phyloP scores from a whole-genome alignment of 2,797 vertebrate genomes.

The Galaxias olidus region DNA sequence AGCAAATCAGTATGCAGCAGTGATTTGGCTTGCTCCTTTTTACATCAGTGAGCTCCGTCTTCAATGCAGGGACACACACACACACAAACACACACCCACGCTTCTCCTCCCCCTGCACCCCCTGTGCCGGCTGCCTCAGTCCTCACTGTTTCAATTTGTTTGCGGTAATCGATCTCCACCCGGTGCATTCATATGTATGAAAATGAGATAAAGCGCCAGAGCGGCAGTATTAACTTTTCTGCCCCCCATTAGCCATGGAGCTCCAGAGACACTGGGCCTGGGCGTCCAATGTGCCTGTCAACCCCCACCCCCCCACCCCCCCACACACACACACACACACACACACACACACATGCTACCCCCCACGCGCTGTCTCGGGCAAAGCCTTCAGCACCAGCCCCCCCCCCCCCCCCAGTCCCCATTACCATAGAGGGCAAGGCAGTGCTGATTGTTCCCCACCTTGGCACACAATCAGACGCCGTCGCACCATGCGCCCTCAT shows the following conservation, averaged over 20 bases:
- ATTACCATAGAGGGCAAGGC: constrained; percentile 50
- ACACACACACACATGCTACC: constrained; percentile 27
- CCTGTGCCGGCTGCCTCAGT: constrained; percentile 48
- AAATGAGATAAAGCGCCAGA: constrained; percentile 71
- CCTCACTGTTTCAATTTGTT: constrained; percentile 72
- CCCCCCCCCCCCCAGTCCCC: constrained; percentile 11
- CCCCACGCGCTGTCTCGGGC: constrained; percentile 23
- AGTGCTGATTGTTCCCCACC: constrained; percentile 64
- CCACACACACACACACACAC: constrained; percentile 13
- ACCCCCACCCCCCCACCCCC: constrained; percentile 7
- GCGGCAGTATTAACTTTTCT: constrained; percentile 73
- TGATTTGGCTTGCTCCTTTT: constrained; percentile 66
- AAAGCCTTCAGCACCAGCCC: constrained; percentile 19
- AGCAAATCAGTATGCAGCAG: constrained; percentile 59
- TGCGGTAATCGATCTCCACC: constrained; percentile 74
- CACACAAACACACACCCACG: constrained; percentile 64
- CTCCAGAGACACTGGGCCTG: constrained; percentile 46
- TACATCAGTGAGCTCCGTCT: constrained; percentile 61
- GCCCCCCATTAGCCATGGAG: constrained; percentile 70
- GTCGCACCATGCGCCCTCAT: constrained; percentile 20
- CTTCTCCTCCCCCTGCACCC: constrained; percentile 35
- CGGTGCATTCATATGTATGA: constrained; percentile 69
- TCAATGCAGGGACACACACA: constrained; percentile 30
- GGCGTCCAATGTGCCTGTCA: constrained; percentile 42
- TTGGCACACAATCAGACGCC: constrained; percentile 5